Base-by-base conservation (phyloP, 2,113 vertebrate species). In the Festucalex cinctus region DNA sequence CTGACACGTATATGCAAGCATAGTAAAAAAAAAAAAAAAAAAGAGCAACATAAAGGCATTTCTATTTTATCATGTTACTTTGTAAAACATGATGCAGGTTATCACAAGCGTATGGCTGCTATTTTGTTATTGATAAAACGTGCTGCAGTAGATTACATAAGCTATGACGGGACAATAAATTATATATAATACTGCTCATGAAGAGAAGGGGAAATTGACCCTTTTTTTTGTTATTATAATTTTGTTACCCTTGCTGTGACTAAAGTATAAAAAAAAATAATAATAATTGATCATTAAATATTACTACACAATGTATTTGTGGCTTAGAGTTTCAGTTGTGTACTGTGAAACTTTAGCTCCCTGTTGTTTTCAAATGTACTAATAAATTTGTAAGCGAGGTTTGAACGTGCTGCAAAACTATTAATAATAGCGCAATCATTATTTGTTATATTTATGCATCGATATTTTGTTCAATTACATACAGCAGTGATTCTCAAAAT, bases 51-150 rank as follows among this genome's bases (percentile, higher is more conserved):
- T n/a, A n/a, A n/a, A n/a, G n/a, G 22, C 4, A 56, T 56, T 44
- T 76, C 63, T 74, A 57, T 76, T 69, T 75, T 66, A 35, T 53
- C 5, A 8, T 22, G 12, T 17, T 32, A 56, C 12, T 56, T 28
- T 56, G 26, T 35, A 35, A 17, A 57, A 57, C 28, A 35, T 57
- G 7, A 2, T 22, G 5, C n/a, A 6, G 8, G 20, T 49, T 49
- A 9, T 22, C 48, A n/a, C 20, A 51, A n/a, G 48, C 2, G n/a
- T 51, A 22, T 51, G 7, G n/a, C 20, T 22, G 8, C 10, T 22
- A 17, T 41, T 41, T 19, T 46, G 1, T 43, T 48, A 14, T 51
- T 17, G 5, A 9, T 51, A 22, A 51, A 22, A n/a, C 48, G n/a
- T 51, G 3, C 20, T 51, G 20, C n/a, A 22, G 49, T 51, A 28